Evolutionary conservation across 2,113 vertebrate genomes (phyloP), one percentile per base, ranked within the genome.

Genomic region (Meriones unguiculatus): DNA sequence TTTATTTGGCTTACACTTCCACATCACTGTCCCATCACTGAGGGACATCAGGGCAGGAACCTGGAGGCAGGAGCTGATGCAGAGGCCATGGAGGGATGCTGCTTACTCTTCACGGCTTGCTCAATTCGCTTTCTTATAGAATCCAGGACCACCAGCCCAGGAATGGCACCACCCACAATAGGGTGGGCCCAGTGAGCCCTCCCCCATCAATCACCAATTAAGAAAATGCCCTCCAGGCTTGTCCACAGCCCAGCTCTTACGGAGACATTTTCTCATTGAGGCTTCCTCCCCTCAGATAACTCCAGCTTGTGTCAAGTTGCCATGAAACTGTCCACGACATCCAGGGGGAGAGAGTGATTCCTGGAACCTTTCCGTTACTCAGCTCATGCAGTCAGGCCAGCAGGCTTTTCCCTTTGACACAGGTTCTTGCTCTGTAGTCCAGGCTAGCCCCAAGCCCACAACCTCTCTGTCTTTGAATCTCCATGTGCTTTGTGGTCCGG

Each of bases 301-400:
- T 38, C 54, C 59, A 81, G 78, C 38, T 76, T 76, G 38, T 28
- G 73, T 46, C 73, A 46, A 46, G 73, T 13, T 76, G 73, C 46
- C 38, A 76, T 28, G 46, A 24, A 59, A 38, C 35, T 0, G n/a
- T 32, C 35, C 20, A n/a, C 18, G 54, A 38, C 78, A 81, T 7
- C 10, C 41, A 59, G 67, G 64, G 46, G 38, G 38, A 73, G 50
- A 65, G 38, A 24, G 0, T 0, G 0, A 20, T 11, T 73, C 13
- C 70, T 17, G 3, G 17, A 7, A 50, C 46, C 8, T 18, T 9
- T 1, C 10, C 20, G 59, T 5, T n/a, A 10, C 8, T 3, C 12
- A 76, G 28, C 14, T 54, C 14, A 14, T 3, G 24, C n/a, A 2
- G 3, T 0, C 52, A 62, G 64, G 67, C 25, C 59, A 6, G 38